Evolutionary conservation across 2,797 vertebrate species (phyloP), one percentile per base, ranked within the genome.

Genomic region (Heliangelus exortis): DNA sequence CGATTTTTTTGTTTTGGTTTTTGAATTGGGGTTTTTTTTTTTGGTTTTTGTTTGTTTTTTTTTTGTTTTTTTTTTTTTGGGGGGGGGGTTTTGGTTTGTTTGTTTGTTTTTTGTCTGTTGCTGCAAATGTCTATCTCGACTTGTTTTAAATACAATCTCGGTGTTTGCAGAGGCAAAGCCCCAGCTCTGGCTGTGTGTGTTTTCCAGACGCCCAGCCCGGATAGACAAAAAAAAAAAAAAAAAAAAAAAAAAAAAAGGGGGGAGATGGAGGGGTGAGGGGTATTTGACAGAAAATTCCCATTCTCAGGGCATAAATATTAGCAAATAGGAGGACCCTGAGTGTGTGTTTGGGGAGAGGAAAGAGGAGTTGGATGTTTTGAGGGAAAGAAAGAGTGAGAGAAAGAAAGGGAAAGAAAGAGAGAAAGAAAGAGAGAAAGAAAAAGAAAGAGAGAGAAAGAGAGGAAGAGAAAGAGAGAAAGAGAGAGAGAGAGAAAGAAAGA

Each of bases 111-210:
- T 51, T 33, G 34, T 75, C 41, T 79, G 8, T 69, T 23, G 74
- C 79, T 87, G 50, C 34, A 65, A 84, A 75, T 16, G 72, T 75
- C 81, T 81, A 67, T 2, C 62, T 82, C 59, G 69, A 72, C 45
- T 63, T 55, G 85, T 59, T 84, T 84, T 62, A 48, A 58, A 63
- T 5, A 7, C 71, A 67, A 28, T 10, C 47, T 31, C 77, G 62
- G 67, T 69, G 76, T 86, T 67, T 75, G 81, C 76, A 39, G 18
- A 66, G 84, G 72, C 48, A 66, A 77, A 59, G 13, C 3, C 13
- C 25, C 48, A 15, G 6, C 74, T 58, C 50, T 62, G 62, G 1
- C 41, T 33, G 41, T 1, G 33, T 10, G 63, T 19, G 84, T 59
- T 51, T 23, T 15, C 1, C 76, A 76, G 74, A 3, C 65, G 18